These are phyloP conservation scores for Psophia crepitans DNA, from an alignment of 2,113 vertebrate genomes.

Conservation along the genomic window DNA sequence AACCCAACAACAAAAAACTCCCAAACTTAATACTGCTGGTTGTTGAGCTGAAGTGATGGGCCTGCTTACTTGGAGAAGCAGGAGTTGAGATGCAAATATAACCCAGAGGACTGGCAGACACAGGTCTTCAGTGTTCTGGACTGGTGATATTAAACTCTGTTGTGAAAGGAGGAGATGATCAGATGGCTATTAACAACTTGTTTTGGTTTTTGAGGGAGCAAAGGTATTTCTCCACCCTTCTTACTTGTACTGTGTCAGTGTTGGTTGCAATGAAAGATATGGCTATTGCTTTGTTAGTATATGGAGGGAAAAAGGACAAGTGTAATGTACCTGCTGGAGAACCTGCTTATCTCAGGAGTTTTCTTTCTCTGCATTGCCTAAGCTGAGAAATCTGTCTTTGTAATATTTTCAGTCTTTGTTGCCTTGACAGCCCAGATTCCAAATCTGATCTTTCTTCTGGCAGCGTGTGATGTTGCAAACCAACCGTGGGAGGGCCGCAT, in stretches of 20 bases:
- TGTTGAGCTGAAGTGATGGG: neutral
- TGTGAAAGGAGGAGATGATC: neutral
- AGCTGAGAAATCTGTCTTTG: neutral
- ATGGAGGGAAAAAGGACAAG: neutral
- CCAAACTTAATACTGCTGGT: neutral
- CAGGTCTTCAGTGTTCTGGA: neutral
- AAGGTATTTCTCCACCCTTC: neutral
- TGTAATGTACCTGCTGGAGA: neutral
- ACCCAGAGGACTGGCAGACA: neutral
- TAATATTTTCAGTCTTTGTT: neutral
- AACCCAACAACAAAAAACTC: too few relatives aligned
- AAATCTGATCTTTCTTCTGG: conserved; percentile 11
- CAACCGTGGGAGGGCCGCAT: neutral
- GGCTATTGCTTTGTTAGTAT: neutral
- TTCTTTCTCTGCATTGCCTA: neutral
- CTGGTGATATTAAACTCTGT: neutral
- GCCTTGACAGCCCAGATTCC: neutral
- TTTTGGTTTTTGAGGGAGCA: neutral
- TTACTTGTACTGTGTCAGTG: neutral
- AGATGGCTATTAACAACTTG: neutral
- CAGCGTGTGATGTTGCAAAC: neutral
- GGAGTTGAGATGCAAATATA: neutral
- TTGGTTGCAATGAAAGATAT: neutral
- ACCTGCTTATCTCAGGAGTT: neutral
- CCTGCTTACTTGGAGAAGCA: neutral